phyloP scores from a whole-genome alignment of 1,140 invertebrate species.

The Vanessa tameamea region DNA sequence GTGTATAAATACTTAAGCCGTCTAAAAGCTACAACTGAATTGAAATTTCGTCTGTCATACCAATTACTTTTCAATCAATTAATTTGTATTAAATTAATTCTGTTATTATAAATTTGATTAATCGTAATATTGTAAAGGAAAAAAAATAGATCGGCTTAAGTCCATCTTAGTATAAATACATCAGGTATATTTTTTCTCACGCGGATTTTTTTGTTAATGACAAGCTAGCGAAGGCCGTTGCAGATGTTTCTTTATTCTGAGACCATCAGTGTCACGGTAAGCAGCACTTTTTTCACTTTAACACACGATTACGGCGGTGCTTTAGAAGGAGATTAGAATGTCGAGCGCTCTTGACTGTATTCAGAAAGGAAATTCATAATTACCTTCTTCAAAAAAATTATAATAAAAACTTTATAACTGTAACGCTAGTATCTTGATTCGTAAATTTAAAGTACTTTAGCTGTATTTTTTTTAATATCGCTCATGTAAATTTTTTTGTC shows the following conservation, averaged over 20 bases:
- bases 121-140: not conserved
- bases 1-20: too few relatives aligned
- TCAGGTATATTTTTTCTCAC: not conserved
- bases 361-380: conserved; percentile 26
- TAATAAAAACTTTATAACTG: not conserved
- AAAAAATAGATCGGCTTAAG: too few relatives aligned
- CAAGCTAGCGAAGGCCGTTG: conserved; percentile 45
- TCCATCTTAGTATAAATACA: not conserved
- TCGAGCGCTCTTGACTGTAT: conserved; percentile 30
- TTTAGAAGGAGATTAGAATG: conserved; percentile 53
- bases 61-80: too few relatives aligned
- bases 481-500: too few relatives aligned
- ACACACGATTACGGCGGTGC: conserved; percentile 35
- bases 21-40: too few relatives aligned
- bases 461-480: too few relatives aligned
- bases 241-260: conserved; percentile 57
- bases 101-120: not conserved
- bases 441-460: too few relatives aligned
- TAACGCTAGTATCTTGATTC: too few relatives aligned
- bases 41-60: too few relatives aligned
- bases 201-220: not conserved
- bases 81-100: not conserved
- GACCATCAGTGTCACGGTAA: conserved; percentile 74
- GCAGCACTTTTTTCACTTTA: conserved; percentile 53
- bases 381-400: conserved; percentile 6